Evolutionary conservation across 2,888 invertebrate species (phyloP).

Genomic region (Hyposoter dolosus): DNA sequence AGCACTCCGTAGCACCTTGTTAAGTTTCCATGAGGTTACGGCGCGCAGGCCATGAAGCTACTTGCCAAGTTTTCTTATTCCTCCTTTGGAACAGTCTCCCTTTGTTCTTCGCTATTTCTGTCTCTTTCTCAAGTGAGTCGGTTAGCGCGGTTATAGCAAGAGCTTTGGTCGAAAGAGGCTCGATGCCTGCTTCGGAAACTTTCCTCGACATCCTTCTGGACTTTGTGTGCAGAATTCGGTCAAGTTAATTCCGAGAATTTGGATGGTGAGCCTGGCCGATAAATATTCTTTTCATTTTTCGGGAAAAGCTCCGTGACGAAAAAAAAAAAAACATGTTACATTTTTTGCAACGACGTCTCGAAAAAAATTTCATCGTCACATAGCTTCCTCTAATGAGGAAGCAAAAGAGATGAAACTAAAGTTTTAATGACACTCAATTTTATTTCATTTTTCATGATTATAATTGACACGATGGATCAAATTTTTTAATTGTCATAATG

Average conservation of each 20-base stretch:
- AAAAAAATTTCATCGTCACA: too few species aligned
- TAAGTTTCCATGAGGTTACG: constrained; percentile 79
- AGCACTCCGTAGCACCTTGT: constrained; percentile 77
- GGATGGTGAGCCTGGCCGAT: too few species aligned
- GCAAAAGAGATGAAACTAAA: too few species aligned
- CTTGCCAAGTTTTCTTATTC: constrained; percentile 68
- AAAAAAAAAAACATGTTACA: neutral
- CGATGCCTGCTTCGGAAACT: constrained; percentile 57
- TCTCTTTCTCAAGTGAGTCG: constrained; percentile 44
- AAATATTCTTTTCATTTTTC: neutral
- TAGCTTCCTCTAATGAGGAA: too few species aligned
- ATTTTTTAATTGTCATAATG: neutral
- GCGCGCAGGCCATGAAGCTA: constrained; percentile 72
- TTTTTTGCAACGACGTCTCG: neutral
- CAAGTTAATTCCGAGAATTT: neutral
- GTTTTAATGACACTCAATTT: neutral
- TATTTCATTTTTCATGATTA: neutral
- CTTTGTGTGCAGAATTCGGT: too few species aligned
- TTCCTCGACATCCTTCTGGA: constrained; percentile 56
- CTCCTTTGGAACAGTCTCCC: constrained; percentile 27
- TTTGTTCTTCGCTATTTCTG: constrained; percentile 15
- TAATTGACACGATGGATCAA: neutral
- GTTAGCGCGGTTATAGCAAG: constrained; percentile 45
- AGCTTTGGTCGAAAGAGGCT: constrained; percentile 55
- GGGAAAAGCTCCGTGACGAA: neutral